These are phyloP conservation scores for Periophthalmodon schlosseri DNA, from an alignment of 2,113 vertebrate genomes.

Conservation along the genomic window DNA sequence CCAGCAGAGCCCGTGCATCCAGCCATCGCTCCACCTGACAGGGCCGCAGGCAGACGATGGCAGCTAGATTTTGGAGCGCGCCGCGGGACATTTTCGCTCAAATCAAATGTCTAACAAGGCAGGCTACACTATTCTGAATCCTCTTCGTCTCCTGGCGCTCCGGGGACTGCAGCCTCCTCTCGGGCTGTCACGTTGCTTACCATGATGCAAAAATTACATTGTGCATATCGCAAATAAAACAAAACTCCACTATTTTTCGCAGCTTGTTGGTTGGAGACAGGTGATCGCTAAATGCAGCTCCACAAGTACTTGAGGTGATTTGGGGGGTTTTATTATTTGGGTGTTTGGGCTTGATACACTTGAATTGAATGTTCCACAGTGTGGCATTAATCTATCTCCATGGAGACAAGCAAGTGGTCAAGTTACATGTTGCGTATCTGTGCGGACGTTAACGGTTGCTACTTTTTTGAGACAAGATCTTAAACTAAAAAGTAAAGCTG, in stretches of 20 bases:
- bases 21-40: slow-evolving; percentile 29
- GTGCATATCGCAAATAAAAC: slow-evolving; percentile 37
- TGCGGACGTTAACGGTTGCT: too few relatives aligned
- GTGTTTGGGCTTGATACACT: too few relatives aligned
- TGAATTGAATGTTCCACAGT: too few relatives aligned
- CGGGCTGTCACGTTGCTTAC: slow-evolving; percentile 65
- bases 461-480: too few relatives aligned
- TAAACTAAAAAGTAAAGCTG: too few relatives aligned
- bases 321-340: too few relatives aligned
- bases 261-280: slow-evolving; percentile 67
- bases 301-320: slow-evolving; percentile 22
- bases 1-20: not conserved
- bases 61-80: slow-evolving; percentile 57
- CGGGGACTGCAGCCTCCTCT: slow-evolving; percentile 20
- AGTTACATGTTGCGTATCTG: too few relatives aligned
- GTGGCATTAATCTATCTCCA: too few relatives aligned
- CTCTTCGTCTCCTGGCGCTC: slow-evolving; percentile 40
- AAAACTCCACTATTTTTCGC: slow-evolving; percentile 29
- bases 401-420: too few relatives aligned
- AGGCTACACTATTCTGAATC: slow-evolving; percentile 56
- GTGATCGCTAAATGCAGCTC: slow-evolving; percentile 67
- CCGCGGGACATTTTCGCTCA: slow-evolving; percentile 53
- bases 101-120: slow-evolving; percentile 68
- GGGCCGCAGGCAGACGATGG: slow-evolving; percentile 43
- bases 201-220: slow-evolving; percentile 68